phyloP scores from a whole-genome alignment of 2,888 invertebrate species.

The Idaea biselata region DNA sequence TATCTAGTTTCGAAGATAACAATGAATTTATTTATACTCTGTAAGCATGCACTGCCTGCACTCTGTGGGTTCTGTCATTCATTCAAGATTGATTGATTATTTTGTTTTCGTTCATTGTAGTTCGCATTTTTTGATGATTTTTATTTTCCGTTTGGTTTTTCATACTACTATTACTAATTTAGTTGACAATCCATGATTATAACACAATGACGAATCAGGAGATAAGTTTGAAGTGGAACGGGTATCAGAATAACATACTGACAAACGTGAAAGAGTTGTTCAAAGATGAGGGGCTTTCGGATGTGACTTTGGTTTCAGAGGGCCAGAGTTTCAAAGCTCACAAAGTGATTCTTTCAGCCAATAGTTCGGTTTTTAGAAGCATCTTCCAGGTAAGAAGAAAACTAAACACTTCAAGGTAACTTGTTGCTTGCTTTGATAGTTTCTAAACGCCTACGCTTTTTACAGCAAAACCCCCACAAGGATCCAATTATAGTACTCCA shows the following conservation, averaged over 20 bases:
- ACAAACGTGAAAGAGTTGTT: slow-evolving; percentile 83
- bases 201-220: slow-evolving; percentile 74
- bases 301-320: slow-evolving; percentile 84
- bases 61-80: slow-evolving; percentile 20
- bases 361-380: slow-evolving; percentile 83
- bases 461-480: slow-evolving; percentile 86
- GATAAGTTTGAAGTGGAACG: slow-evolving; percentile 86
- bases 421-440: slow-evolving; percentile 21
- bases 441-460: slow-evolving; percentile 59
- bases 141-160: slow-evolving; percentile 22
- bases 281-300: slow-evolving; percentile 84
- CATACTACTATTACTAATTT: slow-evolving; percentile 18
- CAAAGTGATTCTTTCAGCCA: slow-evolving; percentile 85
- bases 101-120: slow-evolving; percentile 35
- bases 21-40: neutral
- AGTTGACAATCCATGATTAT: slow-evolving; percentile 13
- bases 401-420: slow-evolving; percentile 7
- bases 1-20: neutral
- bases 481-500: slow-evolving; percentile 88
- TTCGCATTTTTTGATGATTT: slow-evolving; percentile 24
- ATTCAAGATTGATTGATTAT: slow-evolving; percentile 24
- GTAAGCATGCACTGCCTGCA: neutral
- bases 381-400: slow-evolving; percentile 79
- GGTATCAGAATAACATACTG: slow-evolving; percentile 83
- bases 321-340: slow-evolving; percentile 84